These are phyloP conservation scores for Lithobates pipiens DNA, from an alignment of 2,797 vertebrate species.

Conservation along the genomic window DNA sequence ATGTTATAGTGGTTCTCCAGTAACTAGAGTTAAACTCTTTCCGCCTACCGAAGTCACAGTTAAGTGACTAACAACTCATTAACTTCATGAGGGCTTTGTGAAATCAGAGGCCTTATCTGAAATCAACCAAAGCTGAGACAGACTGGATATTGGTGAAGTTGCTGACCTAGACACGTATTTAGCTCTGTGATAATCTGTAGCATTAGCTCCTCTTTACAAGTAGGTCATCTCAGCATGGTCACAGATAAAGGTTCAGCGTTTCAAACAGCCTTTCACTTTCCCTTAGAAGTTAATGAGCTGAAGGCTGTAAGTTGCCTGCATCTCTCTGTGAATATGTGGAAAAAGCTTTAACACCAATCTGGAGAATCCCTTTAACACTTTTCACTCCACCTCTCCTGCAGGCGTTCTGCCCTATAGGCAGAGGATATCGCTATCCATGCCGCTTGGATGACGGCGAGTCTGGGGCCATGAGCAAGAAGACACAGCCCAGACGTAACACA, in stretches of 20 bases:
- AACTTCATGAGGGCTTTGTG: too few relatives aligned
- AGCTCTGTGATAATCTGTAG: too few relatives aligned
- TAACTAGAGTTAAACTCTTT: neutral
- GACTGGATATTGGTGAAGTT: too few relatives aligned
- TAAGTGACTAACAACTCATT: too few relatives aligned
- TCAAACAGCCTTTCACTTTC: neutral
- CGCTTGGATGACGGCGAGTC: conserved; percentile 15
- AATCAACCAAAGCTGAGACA: neutral
- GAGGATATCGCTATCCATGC: conserved; percentile 49
- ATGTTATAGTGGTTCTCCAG: neutral
- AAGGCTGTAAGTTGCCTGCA: too few relatives aligned
- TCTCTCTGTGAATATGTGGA: neutral
- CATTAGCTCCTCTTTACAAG: too few relatives aligned
- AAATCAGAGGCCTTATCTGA: neutral
- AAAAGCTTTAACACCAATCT: neutral
- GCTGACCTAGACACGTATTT: too few relatives aligned
- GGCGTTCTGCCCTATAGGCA: conserved; percentile 54
- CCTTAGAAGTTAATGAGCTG: too few relatives aligned
- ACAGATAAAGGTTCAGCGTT: neutral
- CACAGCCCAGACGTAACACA: neutral
- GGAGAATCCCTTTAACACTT: conserved; percentile 34
- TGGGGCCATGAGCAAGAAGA: neutral
- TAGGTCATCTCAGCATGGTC: too few relatives aligned
- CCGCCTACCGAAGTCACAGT: too few relatives aligned
- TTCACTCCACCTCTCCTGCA: conserved; percentile 56